Conservation (phyloP, 2,113 vertebrate species). For the Gnathonemus echidnorhynchus region DNA sequence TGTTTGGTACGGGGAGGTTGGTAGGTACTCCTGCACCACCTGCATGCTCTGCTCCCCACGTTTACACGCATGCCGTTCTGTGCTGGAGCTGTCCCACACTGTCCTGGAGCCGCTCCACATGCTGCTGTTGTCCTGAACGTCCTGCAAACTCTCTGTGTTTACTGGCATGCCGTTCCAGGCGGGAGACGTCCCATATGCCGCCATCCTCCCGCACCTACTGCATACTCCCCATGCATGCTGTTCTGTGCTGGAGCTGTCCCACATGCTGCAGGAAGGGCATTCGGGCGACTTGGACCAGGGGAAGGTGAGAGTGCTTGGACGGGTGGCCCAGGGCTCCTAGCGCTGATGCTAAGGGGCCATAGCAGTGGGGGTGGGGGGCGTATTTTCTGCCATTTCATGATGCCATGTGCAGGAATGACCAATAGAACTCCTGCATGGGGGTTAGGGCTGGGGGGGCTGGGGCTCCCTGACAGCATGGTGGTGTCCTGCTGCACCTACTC, state of each 20-base stretch:
- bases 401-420: neutral
- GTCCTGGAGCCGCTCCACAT: too few species aligned
- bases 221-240: neutral
- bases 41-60: conserved; percentile 2
- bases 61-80: conserved; percentile 9
- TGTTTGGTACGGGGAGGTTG: conserved; percentile 13
- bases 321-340: too few species aligned
- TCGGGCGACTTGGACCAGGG: too few species aligned
- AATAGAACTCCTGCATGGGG: neutral
- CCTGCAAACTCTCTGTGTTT: too few species aligned
- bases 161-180: too few species aligned
- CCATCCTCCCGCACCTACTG: neutral
- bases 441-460: neutral
- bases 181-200: neutral
- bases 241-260: too few species aligned
- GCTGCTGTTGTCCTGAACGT: too few species aligned
- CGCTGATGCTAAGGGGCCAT: too few species aligned
- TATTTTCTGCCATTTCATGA: neutral
- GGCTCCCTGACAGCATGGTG: neutral
- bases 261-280: neutral
- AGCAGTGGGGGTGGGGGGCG: neutral
- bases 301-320: too few species aligned
- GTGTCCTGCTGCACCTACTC: neutral
- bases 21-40: conserved; percentile 8
- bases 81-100: neutral